A percentile compares a stretch with the other conserved stretches of the same genome.
Evolutionary conservation across 2,113 vertebrate species (phyloP).

Genomic region (Arenaria interpres): DNA sequence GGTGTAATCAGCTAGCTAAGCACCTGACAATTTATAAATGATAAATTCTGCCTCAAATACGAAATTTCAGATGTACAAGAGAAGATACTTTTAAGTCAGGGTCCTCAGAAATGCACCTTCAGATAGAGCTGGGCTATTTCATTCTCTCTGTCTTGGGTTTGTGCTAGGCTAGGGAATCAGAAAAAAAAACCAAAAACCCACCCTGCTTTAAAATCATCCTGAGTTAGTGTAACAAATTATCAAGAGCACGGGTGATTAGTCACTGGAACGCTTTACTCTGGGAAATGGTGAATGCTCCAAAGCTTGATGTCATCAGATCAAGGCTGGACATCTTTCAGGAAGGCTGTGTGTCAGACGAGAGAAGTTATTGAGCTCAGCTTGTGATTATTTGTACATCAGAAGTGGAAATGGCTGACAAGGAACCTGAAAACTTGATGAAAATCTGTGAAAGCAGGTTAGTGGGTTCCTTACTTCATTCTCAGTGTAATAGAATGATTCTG

Average conservation of each 20-base stretch:
- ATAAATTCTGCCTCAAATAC: background rate
- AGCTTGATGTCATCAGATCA: constrained; percentile 3
- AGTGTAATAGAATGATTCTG: background rate
- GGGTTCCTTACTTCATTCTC: background rate
- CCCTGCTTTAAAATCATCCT: background rate
- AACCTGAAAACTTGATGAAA: background rate
- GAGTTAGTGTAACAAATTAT: background rate
- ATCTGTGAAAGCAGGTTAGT: background rate
- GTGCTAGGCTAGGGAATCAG: background rate
- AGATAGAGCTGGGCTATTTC: background rate
- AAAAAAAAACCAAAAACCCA: background rate
- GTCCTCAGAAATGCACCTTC: background rate
- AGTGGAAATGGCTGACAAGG: background rate
- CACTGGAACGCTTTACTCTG: background rate
- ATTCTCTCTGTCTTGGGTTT: background rate
- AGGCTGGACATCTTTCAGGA: constrained; percentile 21
- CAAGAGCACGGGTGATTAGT: background rate
- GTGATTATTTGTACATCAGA: background rate
- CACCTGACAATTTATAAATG: background rate
- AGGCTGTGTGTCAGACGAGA: background rate
- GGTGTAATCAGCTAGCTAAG: background rate
- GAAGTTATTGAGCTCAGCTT: background rate
- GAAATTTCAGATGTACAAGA: background rate
- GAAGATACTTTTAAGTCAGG: background rate
- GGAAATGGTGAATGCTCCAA: background rate